These are phyloP conservation scores for Drosophila fuyamai DNA, from an alignment of 1,140 invertebrate genomes.

Conservation along the genomic window DNA sequence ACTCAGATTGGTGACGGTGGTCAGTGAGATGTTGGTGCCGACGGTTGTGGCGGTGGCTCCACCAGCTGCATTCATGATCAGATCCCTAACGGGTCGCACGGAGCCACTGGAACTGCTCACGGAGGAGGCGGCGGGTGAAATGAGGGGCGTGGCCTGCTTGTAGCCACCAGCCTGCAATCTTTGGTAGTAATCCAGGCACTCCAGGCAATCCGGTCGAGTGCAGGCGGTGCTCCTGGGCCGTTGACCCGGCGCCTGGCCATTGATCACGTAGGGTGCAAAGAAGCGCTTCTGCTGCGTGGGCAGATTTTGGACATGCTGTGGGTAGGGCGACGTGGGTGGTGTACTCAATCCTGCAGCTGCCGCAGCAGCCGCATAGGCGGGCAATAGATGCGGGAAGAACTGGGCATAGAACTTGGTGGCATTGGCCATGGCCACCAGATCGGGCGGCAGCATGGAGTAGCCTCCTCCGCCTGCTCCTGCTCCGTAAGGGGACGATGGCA, in stretches of 20 bases:
- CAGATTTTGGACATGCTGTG: conserved; percentile 22
- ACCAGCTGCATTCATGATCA: conserved; percentile 19
- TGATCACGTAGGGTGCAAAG: conserved; percentile 77
- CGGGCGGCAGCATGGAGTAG: conserved; percentile 64
- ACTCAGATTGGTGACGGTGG: conserved; percentile 69
- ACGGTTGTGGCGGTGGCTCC: not conserved
- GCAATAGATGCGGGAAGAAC: conserved; percentile 75
- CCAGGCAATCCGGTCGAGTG: conserved; percentile 59
- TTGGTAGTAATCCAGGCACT: conserved; percentile 73
- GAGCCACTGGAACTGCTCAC: conserved; percentile 63
- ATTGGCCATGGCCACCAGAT: conserved; percentile 73
- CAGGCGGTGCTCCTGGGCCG: conserved; percentile 36
- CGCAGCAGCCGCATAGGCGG: conserved; percentile 70
- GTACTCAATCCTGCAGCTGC: conserved; percentile 57
- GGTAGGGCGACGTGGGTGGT: conserved; percentile 70
- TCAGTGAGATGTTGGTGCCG: conserved; percentile 66
- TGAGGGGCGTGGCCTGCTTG: conserved; percentile 49
- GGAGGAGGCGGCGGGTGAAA: conserved; percentile 69
- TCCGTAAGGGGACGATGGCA: conserved; percentile 15
- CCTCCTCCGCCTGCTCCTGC: not conserved
- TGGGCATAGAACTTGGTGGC: conserved; percentile 83
- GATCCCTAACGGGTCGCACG: conserved; percentile 33
- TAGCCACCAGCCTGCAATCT: conserved; percentile 43
- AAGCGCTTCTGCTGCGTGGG: conserved; percentile 67
- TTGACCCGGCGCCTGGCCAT: conserved; percentile 28